phyloP scores from a whole-genome alignment of 1,140 invertebrate species.

The Euura lappo region DNA sequence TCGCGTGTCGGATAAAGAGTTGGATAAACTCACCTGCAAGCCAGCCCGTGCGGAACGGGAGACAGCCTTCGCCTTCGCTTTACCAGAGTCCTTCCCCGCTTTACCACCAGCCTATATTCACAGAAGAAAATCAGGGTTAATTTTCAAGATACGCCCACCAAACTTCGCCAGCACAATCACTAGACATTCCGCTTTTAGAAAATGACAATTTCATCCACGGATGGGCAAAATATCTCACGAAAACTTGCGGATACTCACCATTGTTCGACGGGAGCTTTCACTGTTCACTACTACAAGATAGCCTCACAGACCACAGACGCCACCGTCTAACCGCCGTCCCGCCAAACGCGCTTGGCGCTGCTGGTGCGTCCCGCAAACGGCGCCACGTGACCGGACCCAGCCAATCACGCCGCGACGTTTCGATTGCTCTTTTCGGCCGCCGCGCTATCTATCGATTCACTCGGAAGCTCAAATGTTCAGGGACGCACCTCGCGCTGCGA shows the following conservation, averaged over 20 bases:
- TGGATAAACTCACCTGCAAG: constrained; percentile 83
- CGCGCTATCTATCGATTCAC: constrained; percentile 5
- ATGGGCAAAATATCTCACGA: constrained; percentile 45
- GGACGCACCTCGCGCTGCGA: neutral
- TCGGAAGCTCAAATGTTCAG: neutral
- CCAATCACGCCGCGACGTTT: constrained; percentile 35
- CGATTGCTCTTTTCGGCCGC: neutral
- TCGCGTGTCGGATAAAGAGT: neutral
- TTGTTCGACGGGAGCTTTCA: constrained; percentile 47
- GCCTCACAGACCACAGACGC: constrained; percentile 36
- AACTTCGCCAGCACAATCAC: constrained; percentile 53
- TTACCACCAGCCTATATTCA: constrained; percentile 91
- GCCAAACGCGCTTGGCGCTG: constrained; percentile 55
- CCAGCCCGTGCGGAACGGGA: constrained; percentile 97
- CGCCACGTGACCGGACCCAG: constrained; percentile 39
- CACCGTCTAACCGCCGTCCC: constrained; percentile 50
- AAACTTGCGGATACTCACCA: constrained; percentile 64
- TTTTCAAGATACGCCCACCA: constrained; percentile 48
- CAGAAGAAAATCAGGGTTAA: constrained; percentile 56
- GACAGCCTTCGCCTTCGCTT: constrained; percentile 99
- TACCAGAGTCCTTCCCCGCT: constrained; percentile 99
- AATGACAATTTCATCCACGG: constrained; percentile 30
- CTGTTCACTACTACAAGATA: constrained; percentile 44
- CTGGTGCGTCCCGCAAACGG: constrained; percentile 33
- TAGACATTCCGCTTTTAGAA: constrained; percentile 30